phyloP scores from a whole-genome alignment of 1,140 invertebrate species.

The Drosophila willistoni region DNA sequence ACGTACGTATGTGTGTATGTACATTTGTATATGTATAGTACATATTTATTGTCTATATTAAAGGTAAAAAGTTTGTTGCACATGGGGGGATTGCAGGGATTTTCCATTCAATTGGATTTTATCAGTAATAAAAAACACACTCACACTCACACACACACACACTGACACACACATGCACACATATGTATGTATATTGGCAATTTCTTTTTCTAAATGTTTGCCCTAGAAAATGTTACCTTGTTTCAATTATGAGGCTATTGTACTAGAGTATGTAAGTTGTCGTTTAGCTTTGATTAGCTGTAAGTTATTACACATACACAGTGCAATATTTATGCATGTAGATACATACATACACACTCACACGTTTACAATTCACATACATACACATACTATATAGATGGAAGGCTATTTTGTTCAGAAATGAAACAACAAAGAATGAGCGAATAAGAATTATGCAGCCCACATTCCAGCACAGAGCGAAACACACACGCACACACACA shows the following conservation, averaged over 20 bases:
- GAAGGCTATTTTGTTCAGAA: slow-evolving; percentile 10
- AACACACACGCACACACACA: not conserved
- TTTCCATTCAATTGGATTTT: not conserved
- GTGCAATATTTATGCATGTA: slow-evolving; percentile 61
- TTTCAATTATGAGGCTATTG: slow-evolving; percentile 26
- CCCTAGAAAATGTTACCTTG: slow-evolving; percentile 26
- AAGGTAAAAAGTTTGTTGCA: slow-evolving; percentile 7
- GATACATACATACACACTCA: slow-evolving; percentile 46
- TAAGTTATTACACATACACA: slow-evolving; percentile 42
- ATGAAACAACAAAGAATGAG: slow-evolving; percentile 18
- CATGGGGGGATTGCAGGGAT: not conserved
- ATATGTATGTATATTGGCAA: not conserved
- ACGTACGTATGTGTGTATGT: too few relatives aligned
- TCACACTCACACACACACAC: not conserved
- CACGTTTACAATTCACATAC: slow-evolving; percentile 40
- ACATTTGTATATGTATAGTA: not conserved
- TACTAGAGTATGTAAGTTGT: slow-evolving; percentile 8
- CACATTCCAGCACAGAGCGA: slow-evolving; percentile 12
- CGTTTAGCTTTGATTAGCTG: slow-evolving; percentile 48
- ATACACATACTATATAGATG: slow-evolving; percentile 48
- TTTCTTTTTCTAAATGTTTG: slow-evolving; percentile 24
- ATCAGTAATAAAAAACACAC: not conserved
- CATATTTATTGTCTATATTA: not conserved
- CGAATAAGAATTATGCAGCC: not conserved
- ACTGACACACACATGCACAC: not conserved